Evolutionary conservation across 2,888 invertebrate species (phyloP), one percentile per base, ranked within the genome.

Genomic region (Silvanus unidentatus): DNA sequence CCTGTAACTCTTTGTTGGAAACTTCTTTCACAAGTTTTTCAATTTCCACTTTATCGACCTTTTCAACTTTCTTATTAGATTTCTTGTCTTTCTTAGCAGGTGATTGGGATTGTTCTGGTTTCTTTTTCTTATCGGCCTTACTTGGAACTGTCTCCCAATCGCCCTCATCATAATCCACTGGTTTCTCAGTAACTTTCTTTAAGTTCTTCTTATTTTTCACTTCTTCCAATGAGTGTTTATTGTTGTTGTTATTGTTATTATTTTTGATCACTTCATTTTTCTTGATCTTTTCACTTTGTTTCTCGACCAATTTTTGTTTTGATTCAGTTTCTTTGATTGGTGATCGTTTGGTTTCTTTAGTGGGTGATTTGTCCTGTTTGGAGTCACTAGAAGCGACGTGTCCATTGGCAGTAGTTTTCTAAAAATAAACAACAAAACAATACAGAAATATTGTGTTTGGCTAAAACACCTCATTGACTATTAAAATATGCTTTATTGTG

Each of bases 121-220:
- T 77, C 70, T 84, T 85, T 65, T 86, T 87, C 67, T 86, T 86
- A 49, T 86, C 86, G 60, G 81, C 77, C 68, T 83, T 75, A 61
- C 82, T 77, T 49, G 83, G 73, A 54, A 86, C 82, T 55, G 77
- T 78, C 73, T 86, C 82, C 88, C 88, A 88, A 40, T 81, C 78
- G 36, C 82, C 86, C 57, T 86, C 85, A 69, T 86, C 85, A 70
- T 78, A 84, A 59, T 84, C 84, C 35, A 78, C 77, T 8, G 85
- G 84, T 64, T 86, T 86, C 57, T 83, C 82, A 49, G 75, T 80
- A 1, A 64, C 65, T 63, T 71, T 81, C 70, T 73, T 74, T 70
- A 62, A 54, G 56, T 77, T 78, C 47, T 72, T 73, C 50, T 72
- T 72, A 37, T 68, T 70, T 44, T 54, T 57, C 4, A 51, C 39